A percentile compares a stretch with the other conserved stretches of the same genome.
These are phyloP conservation scores for Macrosteles quadrilineatus DNA, from an alignment of 1,140 invertebrate genomes.

Conservation along the genomic window DNA sequence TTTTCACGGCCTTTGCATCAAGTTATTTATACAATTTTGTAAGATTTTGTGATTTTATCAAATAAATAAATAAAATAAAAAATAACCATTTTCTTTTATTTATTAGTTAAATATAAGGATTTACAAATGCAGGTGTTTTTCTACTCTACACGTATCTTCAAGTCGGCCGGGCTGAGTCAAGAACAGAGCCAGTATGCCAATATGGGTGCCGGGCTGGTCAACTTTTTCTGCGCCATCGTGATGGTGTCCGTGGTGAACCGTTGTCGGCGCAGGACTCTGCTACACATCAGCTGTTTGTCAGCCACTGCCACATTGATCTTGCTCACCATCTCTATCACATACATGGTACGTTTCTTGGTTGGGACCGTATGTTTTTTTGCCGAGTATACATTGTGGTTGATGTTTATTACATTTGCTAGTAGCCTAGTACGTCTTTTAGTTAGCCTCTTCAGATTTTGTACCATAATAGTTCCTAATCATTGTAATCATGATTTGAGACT, in stretches of 20 bases:
- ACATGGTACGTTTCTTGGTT: conserved; percentile 65
- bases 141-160: conserved; percentile 75
- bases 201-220: conserved; percentile 69
- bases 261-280: conserved; percentile 57
- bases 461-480: too few species aligned
- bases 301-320: conserved; percentile 57
- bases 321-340: conserved; percentile 57
- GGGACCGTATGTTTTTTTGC: too few species aligned
- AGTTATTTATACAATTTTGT: too few species aligned
- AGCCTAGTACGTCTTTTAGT: too few species aligned
- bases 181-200: conserved; percentile 64
- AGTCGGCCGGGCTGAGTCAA: conserved; percentile 60
- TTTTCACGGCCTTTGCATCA: too few species aligned
- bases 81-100: not conserved
- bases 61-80: not conserved
- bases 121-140: conserved; percentile 82
- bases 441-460: too few species aligned
- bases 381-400: too few species aligned
- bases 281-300: conserved; percentile 58
- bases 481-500: too few species aligned
- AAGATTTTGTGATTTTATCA: too few species aligned
- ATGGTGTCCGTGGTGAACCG: conserved; percentile 60
- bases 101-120: too few species aligned
- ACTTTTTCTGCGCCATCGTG: conserved; percentile 66
- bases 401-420: too few species aligned